phyloP scores from a whole-genome alignment of 2,888 invertebrate species.

The Galeopsomyia nigrocyanea region DNA sequence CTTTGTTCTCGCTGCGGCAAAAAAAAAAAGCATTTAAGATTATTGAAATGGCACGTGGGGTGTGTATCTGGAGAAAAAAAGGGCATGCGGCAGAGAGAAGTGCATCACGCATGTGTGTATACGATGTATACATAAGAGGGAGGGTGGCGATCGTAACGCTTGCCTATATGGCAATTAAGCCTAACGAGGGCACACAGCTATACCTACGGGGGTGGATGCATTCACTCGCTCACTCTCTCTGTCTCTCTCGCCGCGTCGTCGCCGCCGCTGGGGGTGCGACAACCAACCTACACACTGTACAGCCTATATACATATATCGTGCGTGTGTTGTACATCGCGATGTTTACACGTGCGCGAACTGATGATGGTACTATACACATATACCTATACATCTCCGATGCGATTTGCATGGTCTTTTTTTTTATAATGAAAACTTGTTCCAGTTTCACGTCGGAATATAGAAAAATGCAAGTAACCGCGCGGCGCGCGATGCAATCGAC shows the following conservation, averaged over 20 bases:
- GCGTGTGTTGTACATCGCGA: slow-evolving; percentile 1
- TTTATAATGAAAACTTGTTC: not conserved
- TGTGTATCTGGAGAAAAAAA: slow-evolving; percentile 5
- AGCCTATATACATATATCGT: not conserved
- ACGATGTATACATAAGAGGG: no score
- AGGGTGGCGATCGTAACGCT: no score
- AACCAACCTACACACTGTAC: no score
- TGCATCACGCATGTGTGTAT: no score
- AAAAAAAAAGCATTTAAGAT: not conserved
- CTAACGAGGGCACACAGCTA: slow-evolving; percentile 27
- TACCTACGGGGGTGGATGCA: no score
- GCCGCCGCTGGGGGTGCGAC: slow-evolving; percentile 7
- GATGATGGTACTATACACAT: no score
- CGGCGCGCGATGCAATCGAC: no score
- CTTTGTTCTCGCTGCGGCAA: not conserved
- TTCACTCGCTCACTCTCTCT: not conserved
- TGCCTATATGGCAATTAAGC: slow-evolving; percentile 30
- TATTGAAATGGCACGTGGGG: not conserved
- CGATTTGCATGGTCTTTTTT: not conserved
- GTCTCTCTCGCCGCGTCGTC: slow-evolving; percentile 13
- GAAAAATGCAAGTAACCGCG: no score
- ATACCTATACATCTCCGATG: not conserved
- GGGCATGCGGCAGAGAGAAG: no score
- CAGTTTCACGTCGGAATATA: no score
- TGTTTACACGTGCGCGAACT: slow-evolving; percentile 43